Base-by-base conservation (phyloP, 2,888 invertebrate genomes). In the Leptinotarsa tumamoca region DNA sequence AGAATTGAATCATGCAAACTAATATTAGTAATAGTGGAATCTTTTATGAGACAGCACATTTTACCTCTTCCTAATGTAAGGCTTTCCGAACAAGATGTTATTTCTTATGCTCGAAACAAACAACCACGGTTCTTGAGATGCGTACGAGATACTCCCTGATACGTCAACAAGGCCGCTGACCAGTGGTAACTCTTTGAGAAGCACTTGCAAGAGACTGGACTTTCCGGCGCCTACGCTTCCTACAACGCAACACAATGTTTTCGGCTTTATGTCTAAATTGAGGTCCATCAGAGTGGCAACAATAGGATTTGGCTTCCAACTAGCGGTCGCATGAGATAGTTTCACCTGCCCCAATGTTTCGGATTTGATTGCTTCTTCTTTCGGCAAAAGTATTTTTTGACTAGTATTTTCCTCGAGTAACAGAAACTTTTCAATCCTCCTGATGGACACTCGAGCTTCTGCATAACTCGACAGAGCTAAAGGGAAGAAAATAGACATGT, bases 91-190 rank as follows among this genome's bases (percentile, higher is more conserved):
- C 17, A 95, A 88, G 77, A 97, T 94, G 86, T 97, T 97, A 82
- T 95, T 93, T 66, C 93, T 89, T 0, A 97, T 91, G 4, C 93
- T 92, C 1, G 92, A 92, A 0, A 92, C 91, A 82, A 94, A 94
- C 3, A 94, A 87, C 96, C 96, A 96, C 0, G 96, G 93, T 82
- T 95, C 94, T 88, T 96, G 95, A 70, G 94, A 92, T 3, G 94
- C 93, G 85, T 95, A 96, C 0, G 93, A 90, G 15, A 93, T 83
- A 2, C 87, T 88, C 10, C 95, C 95, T 2, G 90, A 90, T 17
- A 94, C 87, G 2, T 90, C 86, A 63, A 95, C 83, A 0, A 89
- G 90, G 0, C 96, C 96, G 21, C 89, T 87, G 2, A 89, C 87
- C 13, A 92, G 88, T 0, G 92, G 91, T 33, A 96, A 87, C 88